Conservation (phyloP, 1,140 invertebrate species). For the Phocides pigmalion region DNA sequence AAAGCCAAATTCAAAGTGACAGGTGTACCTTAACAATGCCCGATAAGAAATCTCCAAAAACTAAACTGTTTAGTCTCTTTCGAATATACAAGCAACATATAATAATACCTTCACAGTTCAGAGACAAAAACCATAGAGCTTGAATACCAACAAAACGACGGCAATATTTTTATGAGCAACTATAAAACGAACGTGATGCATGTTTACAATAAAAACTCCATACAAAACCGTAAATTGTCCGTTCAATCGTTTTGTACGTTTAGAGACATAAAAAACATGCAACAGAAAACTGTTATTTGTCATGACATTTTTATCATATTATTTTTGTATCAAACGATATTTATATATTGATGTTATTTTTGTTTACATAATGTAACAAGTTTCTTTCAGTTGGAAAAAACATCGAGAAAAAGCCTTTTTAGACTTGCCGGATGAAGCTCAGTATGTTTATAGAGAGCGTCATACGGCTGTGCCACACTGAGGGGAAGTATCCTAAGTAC, state of each 20-base stretch:
- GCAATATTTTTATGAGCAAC: slow-evolving; percentile 7
- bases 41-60: neutral
- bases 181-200: slow-evolving; percentile 7
- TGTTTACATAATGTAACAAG: no score
- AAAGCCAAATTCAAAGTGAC: slow-evolving; percentile 67
- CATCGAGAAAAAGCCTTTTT: no score
- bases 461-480: no score
- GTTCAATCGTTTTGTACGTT: slow-evolving; percentile 20
- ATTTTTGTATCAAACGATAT: slow-evolving; percentile 1
- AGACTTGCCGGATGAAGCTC: no score
- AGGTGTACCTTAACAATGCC: slow-evolving; percentile 52
- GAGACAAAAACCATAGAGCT: neutral
- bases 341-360: no score
- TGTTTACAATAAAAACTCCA: slow-evolving; percentile 13
- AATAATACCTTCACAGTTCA: no score
- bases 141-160: slow-evolving; percentile 1
- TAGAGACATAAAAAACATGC: slow-evolving; percentile 18
- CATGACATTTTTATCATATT: neutral
- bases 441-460: no score
- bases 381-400: no score
- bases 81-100: no score
- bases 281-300: slow-evolving; percentile 9
- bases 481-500: no score
- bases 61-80: slow-evolving; percentile 1
- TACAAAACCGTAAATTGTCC: slow-evolving; percentile 12